phyloP scores from a whole-genome alignment of 2,113 vertebrate species.

The Corapipo altera region DNA sequence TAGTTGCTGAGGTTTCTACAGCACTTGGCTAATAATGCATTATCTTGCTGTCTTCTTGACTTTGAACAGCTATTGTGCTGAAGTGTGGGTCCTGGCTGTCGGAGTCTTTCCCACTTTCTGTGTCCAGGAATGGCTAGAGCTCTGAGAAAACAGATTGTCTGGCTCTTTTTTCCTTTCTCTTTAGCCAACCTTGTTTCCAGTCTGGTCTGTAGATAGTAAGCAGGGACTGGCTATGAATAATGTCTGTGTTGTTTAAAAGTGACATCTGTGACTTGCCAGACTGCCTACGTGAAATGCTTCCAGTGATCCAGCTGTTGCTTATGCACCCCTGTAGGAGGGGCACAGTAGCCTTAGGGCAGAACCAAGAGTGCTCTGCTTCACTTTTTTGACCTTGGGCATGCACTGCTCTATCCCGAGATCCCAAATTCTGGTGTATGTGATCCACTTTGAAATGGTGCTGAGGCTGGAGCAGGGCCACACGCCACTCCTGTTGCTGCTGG shows the following conservation, averaged over 20 bases:
- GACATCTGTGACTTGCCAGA: conserved; percentile 66
- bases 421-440: not conserved
- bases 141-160: conserved; percentile 49
- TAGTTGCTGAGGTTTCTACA: conserved; percentile 4
- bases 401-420: rapidly evolving
- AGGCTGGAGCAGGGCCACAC: rapidly evolving
- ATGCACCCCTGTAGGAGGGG: not conserved
- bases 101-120: conserved; percentile 27
- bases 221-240: conserved; percentile 61
- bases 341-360: not conserved
- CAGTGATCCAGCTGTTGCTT: not conserved
- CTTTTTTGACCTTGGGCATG: not conserved
- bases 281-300: conserved; percentile 61
- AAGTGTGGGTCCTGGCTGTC: not conserved
- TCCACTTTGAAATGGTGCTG: rapidly evolving
- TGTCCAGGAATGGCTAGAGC: conserved; percentile 7
- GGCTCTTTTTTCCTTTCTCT: not conserved
- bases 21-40: not conserved
- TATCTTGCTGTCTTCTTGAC: not conserved
- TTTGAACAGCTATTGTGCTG: not conserved
- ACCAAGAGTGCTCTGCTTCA: not conserved
- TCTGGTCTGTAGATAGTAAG: conserved; percentile 63
- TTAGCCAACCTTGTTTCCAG: conserved; percentile 41
- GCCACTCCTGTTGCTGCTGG: not conserved
- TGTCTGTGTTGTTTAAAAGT: conserved; percentile 50